Evolutionary conservation across 2,888 invertebrate genomes (phyloP), one percentile per base, ranked within the genome.

Genomic region (Drosophila neotestacea): DNA sequence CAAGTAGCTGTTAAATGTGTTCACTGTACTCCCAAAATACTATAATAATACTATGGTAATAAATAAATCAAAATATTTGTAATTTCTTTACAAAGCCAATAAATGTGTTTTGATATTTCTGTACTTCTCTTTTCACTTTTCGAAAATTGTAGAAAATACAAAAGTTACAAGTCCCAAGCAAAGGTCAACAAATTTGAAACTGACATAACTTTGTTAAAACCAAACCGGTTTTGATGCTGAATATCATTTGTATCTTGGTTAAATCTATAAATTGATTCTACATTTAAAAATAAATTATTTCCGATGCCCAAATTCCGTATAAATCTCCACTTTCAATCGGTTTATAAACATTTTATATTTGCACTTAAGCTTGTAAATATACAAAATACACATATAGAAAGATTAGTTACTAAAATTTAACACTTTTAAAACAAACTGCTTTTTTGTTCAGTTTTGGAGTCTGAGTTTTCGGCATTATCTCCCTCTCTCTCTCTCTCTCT

Each of bases 1-100:
- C 79, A 78, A 78, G 76, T 78, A 79, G 80, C 56, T 79, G 77
- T 79, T 78, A 61, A 78, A 69, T 76, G 77, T 78, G 80, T 79
- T 78, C 80, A 78, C 44, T 71, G 60, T 79, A 77, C 27, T 42
- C 54, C 38, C 70, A 66, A 63, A 44, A 30, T 32, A 38, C 54
- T n/a, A 36, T 22, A 55, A 55, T 47, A 65, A 54, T 52, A 50
- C 65, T 22, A 22, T 22, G 22, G 22, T 22, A 22, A 22, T 3
- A 22, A 22, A 22, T 59, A 55, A 47, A 55, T 38, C 16, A 16
- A 59, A 72, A 63, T 27, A 67, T 84, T 82, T 82, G 82, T 87
- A 87, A 87, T 76, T 51, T 86, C 79, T 81, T 77, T 73, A 75
- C 68, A 69, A 85, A 69, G n/a, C 27, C 2, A 11, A n/a, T 11